phyloP scores from a whole-genome alignment of 1,140 invertebrate genomes.

The Drosophila subobscura region DNA sequence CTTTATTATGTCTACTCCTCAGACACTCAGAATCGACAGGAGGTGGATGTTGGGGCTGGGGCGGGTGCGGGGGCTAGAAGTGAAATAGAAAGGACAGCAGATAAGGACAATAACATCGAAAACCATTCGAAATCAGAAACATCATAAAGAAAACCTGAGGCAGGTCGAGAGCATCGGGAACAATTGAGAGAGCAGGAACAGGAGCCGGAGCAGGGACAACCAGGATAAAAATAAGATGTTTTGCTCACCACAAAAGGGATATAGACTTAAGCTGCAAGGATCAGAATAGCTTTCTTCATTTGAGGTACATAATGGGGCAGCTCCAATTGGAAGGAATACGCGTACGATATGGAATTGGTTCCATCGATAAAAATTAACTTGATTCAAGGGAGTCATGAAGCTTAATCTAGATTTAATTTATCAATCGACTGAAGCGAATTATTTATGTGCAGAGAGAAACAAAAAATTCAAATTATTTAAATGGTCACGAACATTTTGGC shows the following conservation, averaged over 20 bases:
- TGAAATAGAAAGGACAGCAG: conserved; percentile 12
- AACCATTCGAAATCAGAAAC: conserved; percentile 14
- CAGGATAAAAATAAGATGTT: too few species aligned
- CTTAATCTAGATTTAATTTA: neutral
- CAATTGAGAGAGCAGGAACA: too few species aligned
- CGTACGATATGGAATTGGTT: neutral
- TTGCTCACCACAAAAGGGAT: too few species aligned
- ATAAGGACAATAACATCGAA: conserved; percentile 21
- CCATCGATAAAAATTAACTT: neutral
- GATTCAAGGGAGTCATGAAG: neutral
- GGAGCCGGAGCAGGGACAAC: too few species aligned
- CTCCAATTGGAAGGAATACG: neutral
- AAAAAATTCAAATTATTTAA: neutral
- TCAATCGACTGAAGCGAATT: neutral
- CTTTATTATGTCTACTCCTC: conserved; percentile 70
- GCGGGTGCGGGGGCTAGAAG: neutral
- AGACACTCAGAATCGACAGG: conserved; percentile 33
- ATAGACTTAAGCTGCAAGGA: too few species aligned
- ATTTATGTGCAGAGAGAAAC: conserved; percentile 2
- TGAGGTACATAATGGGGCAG: too few species aligned
- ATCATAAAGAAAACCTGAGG: conserved; percentile 32
- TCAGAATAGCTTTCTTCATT: too few species aligned
- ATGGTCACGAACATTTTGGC: too few species aligned
- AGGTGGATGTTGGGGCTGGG: neutral
- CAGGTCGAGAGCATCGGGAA: conserved; percentile 11